phyloP scores from a whole-genome alignment of 1,140 invertebrate species.

The Rhizoglyphus robini region DNA sequence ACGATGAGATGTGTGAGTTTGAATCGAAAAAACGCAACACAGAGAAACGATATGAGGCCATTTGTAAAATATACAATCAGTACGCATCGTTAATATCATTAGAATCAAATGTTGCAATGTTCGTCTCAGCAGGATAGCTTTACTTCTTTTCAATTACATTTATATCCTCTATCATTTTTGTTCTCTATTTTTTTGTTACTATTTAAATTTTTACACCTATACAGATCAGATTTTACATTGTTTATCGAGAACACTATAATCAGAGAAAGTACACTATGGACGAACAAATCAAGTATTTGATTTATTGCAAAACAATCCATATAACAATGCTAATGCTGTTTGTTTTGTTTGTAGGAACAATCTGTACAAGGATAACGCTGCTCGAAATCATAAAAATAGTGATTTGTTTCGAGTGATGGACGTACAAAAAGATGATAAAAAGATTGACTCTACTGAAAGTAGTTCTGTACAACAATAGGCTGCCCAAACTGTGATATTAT shows the following conservation, averaged over 20 bases:
- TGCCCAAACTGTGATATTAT: neutral
- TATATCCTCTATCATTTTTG: no score
- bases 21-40: no score
- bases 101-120: neutral
- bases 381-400: neutral
- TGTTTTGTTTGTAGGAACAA: neutral
- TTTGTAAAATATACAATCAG: neutral
- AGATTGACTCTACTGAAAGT: no score
- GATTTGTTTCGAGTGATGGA: neutral
- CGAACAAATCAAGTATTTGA: neutral
- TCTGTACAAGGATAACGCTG: neutral
- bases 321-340: neutral
- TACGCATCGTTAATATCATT: neutral
- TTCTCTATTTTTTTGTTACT: neutral
- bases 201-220: neutral
- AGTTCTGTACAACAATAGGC: neutral
- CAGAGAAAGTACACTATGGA: neutral
- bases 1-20: neutral
- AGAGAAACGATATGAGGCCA: neutral
- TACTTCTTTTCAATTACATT: no score
- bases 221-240: neutral
- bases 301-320: no score
- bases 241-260: neutral
- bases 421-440: neutral
- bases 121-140: no score